Evolutionary conservation across 2,797 vertebrate genomes (phyloP).

Genomic region (Ptychadena robeensis): DNA sequence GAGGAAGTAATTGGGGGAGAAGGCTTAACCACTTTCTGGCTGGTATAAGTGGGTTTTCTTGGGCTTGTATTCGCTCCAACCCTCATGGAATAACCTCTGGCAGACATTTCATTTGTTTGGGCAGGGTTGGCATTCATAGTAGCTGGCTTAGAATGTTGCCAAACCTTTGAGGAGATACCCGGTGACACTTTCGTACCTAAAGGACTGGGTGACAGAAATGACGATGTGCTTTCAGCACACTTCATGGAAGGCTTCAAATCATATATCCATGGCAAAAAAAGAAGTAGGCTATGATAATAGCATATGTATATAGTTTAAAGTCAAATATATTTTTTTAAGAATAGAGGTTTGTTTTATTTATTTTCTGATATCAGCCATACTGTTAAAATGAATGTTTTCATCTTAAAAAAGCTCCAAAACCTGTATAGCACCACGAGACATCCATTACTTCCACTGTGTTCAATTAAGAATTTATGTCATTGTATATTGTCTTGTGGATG

Average conservation of each 20-base stretch:
- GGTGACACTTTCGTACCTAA: slow-evolving; percentile 61
- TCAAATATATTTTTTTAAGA: not conserved
- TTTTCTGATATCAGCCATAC: not conserved
- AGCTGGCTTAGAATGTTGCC: slow-evolving; percentile 69
- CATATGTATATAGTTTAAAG: too few relatives aligned
- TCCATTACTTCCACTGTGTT: not conserved
- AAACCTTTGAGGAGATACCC: slow-evolving; percentile 69
- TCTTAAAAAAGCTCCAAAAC: not conserved
- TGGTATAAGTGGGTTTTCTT: slow-evolving; percentile 64
- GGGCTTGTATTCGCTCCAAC: slow-evolving; percentile 67
- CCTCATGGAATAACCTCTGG: slow-evolving; percentile 67
- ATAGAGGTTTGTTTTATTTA: not conserved
- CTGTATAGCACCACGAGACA: not conserved
- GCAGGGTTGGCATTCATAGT: slow-evolving; percentile 64
- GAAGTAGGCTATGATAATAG: not conserved
- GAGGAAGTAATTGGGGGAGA: slow-evolving; percentile 67
- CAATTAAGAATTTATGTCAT: not conserved
- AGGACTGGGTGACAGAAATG: slow-evolving; percentile 72
- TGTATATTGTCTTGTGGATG: not conserved
- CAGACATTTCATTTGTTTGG: slow-evolving; percentile 67
- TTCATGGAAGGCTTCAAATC: not conserved
- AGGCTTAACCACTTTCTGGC: slow-evolving; percentile 63
- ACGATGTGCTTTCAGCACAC: slow-evolving; percentile 62
- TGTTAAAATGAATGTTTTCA: not conserved
- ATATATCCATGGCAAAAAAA: not conserved